Evolutionary conservation across 2,888 invertebrate species (phyloP).

Genomic region (Ethmia dodecea): DNA sequence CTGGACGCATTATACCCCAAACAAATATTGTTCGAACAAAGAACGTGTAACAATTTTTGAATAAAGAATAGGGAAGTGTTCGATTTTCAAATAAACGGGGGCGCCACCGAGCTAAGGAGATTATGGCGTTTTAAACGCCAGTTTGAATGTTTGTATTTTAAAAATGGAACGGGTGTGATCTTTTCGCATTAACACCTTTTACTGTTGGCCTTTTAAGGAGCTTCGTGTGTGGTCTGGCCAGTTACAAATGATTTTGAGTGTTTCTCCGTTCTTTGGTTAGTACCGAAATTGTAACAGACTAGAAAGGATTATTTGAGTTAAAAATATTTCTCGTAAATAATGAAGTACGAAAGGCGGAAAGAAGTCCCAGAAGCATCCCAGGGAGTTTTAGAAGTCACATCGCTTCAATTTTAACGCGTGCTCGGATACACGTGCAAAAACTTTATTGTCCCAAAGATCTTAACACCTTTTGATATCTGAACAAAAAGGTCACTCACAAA

Average conservation of each 20-base stretch:
- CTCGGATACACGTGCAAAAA: conserved; percentile 52
- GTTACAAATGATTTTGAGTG: conserved; percentile 1
- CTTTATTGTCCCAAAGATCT: conserved; percentile 34
- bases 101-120: conserved; percentile 59
- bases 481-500: conserved; percentile 40
- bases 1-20: conserved; percentile 47
- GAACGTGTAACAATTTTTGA: conserved; percentile 61
- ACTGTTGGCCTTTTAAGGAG: conserved; percentile 59
- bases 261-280: neutral
- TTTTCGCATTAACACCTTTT: conserved; percentile 73
- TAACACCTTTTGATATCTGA: conserved; percentile 53
- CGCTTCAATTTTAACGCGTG: conserved; percentile 60
- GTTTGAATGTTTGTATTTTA: conserved; percentile 56
- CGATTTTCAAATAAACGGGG: conserved; percentile 45
- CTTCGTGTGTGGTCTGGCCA: conserved; percentile 62
- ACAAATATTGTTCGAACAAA: conserved; percentile 58
- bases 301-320: too few species aligned
- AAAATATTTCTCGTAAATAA: too few species aligned
- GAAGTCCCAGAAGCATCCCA: too few species aligned
- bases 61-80: conserved; percentile 15
- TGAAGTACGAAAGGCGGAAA: too few species aligned
- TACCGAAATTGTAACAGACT: neutral
- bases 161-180: conserved; percentile 61
- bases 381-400: too few species aligned
- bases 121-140: conserved; percentile 61